Evolutionary conservation across 2,797 vertebrate species (phyloP), one percentile per base, ranked within the genome.

Genomic region (Anas capensis): DNA sequence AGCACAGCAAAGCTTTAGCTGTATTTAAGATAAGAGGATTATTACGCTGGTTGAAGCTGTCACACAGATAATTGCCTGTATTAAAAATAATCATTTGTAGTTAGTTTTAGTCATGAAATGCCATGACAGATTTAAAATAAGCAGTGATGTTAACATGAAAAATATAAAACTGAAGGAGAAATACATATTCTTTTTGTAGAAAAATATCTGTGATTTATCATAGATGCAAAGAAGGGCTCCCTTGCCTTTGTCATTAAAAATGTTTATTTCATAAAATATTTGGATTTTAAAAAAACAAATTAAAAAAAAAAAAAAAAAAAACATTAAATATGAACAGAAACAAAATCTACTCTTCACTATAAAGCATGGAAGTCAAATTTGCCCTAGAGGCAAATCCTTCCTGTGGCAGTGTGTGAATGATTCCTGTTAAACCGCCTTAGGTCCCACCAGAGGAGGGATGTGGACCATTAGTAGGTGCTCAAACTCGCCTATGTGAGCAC

Each of bases 61-160:
- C 94, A 92, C 62, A 82, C 14, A 86, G 80, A 82, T 92, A 92
- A 93, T 84, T 91, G 73, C 56, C 38, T 88, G 51, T 60, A 79
- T 71, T 91, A 96, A 94, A 96, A 95, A 91, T 82, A 90, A 90
- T 79, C 6, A 88, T 86, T 95, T 86, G 19, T 60, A 82, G 44
- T 57, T 66, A 66, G 31, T 76, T 82, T 71, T 77, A 93, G 82
- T 38, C 49, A 79, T 66, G 51, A 92, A 90, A 84, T 62, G 42
- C 34, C 70, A 69, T 0, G 3, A 38, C 19, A 90, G 46, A 90
- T 77, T 57, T 84, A 90, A 96, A 94, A 88, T 72, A 84, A 90
- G 64, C 64, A 71, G 40, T 82, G 33, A 86, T n/a, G 5, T 40
- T 84, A 26, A 76, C 11, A 73, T 70, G 31, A 75, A 82, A 82